These are phyloP conservation scores for Odontocerum albicorne DNA, from an alignment of 2,888 invertebrate genomes.

Conservation along the genomic window DNA sequence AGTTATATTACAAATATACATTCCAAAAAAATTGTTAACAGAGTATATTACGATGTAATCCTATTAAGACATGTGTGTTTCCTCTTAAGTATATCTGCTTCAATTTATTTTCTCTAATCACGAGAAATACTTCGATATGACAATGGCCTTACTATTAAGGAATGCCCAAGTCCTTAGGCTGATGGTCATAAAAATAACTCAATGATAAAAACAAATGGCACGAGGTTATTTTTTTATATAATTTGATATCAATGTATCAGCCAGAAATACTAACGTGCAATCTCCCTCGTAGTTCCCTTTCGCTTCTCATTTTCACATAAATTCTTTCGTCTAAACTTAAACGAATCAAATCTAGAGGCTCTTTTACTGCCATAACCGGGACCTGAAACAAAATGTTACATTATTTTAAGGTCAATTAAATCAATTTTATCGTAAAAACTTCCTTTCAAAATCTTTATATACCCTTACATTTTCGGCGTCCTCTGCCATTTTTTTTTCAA, in stretches of 20 bases:
- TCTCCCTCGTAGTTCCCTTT: conserved; percentile 92
- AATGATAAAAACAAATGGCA: too few species aligned
- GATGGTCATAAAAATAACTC: too few species aligned
- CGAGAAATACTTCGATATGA: too few species aligned
- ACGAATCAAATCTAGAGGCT: conserved; percentile 95
- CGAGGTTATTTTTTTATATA: neutral
- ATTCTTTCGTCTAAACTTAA: conserved; percentile 97
- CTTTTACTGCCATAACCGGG: conserved; percentile 91
- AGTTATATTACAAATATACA: too few species aligned
- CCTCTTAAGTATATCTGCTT: too few species aligned
- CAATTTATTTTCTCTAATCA: too few species aligned
- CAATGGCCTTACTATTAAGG: too few species aligned
- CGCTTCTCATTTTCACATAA: conserved; percentile 99
- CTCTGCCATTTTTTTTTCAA: conserved; percentile 28
- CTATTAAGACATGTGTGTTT: too few species aligned
- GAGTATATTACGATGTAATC: too few species aligned
- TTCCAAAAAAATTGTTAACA: too few species aligned
- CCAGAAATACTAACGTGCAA: conserved; percentile 83
- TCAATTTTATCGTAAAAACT: too few species aligned
- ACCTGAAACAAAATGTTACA: conserved; percentile 54
- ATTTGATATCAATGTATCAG: neutral
- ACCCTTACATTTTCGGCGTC: conserved; percentile 35
- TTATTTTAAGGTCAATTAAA: neutral
- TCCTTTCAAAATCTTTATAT: neutral
- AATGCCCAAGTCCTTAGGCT: too few species aligned